phyloP scores from a whole-genome alignment of 2,113 vertebrate genomes.

The Eira barbara region DNA sequence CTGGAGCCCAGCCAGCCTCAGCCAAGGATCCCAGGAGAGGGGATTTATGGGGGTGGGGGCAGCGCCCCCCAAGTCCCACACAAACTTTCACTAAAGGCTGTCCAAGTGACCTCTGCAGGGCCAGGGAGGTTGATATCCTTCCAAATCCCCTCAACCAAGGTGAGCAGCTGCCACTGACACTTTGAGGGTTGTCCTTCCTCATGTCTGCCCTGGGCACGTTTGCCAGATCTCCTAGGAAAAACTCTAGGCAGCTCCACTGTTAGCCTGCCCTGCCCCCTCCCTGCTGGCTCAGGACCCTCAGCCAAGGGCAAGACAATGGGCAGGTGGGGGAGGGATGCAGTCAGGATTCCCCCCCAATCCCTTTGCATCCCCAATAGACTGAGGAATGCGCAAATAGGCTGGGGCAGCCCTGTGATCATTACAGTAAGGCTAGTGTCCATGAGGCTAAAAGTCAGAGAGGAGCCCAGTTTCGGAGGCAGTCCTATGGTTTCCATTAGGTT shows the following conservation, averaged over 20 bases:
- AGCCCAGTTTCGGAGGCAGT: not conserved
- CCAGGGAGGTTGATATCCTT: not conserved
- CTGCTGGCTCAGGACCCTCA: not conserved
- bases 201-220: accelerated
- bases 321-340: not conserved
- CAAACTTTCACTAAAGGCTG: not conserved
- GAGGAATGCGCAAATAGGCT: not conserved
- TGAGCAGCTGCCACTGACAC: not conserved
- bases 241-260: not conserved
- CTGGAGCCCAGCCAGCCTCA: not conserved
- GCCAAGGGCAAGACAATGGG: not conserved
- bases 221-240: not conserved
- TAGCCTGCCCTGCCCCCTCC: no score
- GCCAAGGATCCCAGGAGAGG: not conserved
- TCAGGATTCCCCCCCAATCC: not conserved
- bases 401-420: not conserved
- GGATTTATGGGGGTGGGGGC: no score
- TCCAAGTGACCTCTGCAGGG: not conserved
- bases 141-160: not conserved
- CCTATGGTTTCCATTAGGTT: not conserved
- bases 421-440: not conserved
- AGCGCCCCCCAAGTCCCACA: not conserved
- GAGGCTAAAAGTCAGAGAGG: not conserved
- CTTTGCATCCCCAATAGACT: not conserved
- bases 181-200: not conserved